Conservation (phyloP, 2,888 invertebrate genomes). For the Candidula unifasciata region DNA sequence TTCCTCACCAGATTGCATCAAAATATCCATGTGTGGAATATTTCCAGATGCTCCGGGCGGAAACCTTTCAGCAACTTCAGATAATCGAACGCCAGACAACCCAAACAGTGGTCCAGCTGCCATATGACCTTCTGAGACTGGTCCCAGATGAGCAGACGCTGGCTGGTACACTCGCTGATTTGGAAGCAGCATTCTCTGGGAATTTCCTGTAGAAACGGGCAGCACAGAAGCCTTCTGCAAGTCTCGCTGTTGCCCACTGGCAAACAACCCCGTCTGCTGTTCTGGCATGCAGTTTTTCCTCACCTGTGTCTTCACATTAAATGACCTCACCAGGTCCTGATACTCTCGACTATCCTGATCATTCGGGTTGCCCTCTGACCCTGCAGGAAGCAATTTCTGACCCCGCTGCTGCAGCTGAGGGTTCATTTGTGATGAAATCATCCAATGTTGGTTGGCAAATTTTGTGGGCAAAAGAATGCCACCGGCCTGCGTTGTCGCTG, state of each 20-base stretch:
- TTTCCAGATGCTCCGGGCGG: background rate
- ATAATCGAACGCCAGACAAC: no score
- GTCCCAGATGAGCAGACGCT: background rate
- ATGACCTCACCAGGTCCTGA: constrained; percentile 3
- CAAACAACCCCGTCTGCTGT: background rate
- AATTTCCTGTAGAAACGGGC: background rate
- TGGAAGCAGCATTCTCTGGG: background rate
- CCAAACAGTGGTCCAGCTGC: background rate
- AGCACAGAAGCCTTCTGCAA: background rate
- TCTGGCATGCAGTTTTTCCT: background rate
- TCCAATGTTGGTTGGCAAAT: background rate
- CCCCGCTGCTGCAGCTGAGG: no score
- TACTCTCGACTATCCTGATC: background rate
- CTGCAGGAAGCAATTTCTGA: background rate
- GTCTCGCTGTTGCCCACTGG: background rate
- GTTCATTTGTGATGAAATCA: background rate
- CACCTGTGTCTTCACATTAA: background rate
- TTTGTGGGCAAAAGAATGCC: constrained; percentile 1
- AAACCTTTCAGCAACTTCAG: background rate
- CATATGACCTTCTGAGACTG: background rate
- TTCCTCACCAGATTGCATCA: background rate
- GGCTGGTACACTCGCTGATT: no score
- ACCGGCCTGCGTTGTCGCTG: background rate
- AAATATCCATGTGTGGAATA: background rate
- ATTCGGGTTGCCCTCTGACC: background rate